phyloP scores from a whole-genome alignment of 2,797 vertebrate species.

The Apodemus agrarius region DNA sequence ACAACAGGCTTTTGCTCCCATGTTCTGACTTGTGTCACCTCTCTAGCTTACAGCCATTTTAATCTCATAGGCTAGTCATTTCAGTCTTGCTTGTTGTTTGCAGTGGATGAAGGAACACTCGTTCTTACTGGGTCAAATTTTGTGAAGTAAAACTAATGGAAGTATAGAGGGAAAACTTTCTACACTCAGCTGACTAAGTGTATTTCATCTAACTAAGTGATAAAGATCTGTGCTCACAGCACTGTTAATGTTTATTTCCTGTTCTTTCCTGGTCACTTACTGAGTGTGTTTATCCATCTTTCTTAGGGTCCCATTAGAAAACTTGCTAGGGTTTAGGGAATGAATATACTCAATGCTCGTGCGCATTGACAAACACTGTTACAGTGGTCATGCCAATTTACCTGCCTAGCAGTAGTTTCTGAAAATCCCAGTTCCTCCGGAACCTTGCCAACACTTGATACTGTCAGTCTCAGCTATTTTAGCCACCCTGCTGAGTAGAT shows the following conservation, averaged over 20 bases:
- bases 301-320: background rate
- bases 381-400: background rate
- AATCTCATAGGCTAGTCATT: background rate
- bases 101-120: background rate
- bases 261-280: background rate
- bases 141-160: background rate
- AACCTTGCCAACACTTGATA: background rate
- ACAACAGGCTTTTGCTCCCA: background rate
- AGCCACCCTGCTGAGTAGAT: background rate
- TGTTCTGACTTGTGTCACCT: background rate
- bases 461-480: background rate
- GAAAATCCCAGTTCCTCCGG: background rate
- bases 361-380: conserved; percentile 9
- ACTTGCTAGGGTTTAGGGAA: background rate
- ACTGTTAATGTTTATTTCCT: background rate
- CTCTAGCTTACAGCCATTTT: background rate
- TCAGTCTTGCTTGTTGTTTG: background rate
- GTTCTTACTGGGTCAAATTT: background rate
- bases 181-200: background rate
- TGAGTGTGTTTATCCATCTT: background rate
- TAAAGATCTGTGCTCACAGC: background rate
- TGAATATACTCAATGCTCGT: background rate
- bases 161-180: background rate
- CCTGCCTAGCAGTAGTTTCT: background rate
- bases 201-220: background rate